phyloP scores from a whole-genome alignment of 2,888 invertebrate genomes.

The Drosophila neotestacea region DNA sequence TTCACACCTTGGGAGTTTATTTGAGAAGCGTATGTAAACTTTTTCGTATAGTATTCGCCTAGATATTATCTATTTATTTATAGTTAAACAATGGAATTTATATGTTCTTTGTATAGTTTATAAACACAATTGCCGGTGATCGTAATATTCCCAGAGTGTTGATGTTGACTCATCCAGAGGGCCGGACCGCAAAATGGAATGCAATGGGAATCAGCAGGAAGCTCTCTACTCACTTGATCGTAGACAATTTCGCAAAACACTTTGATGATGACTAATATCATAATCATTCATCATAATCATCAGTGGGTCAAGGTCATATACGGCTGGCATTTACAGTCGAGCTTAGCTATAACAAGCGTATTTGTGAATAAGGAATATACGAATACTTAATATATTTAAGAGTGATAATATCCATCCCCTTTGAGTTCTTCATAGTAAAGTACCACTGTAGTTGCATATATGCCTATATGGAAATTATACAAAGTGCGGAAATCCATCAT shows the following conservation, averaged over 20 bases:
- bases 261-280: constrained; percentile 17
- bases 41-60: constrained; percentile 3
- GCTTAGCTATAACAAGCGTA: background rate
- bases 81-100: constrained; percentile 20
- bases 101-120: constrained; percentile 8
- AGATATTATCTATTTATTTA: constrained; percentile 14
- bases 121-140: constrained; percentile 11
- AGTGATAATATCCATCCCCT: background rate
- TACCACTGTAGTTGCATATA: background rate
- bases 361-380: no score
- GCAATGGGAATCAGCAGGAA: constrained; percentile 4
- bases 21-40: background rate
- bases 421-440: background rate
- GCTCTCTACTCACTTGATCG: constrained; percentile 1
- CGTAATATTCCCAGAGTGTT: constrained; percentile 3
- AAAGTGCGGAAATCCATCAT: constrained; percentile 17
- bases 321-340: background rate
- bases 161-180: constrained; percentile 16
- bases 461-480: no score
- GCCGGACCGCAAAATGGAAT: constrained; percentile 4
- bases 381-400: no score
- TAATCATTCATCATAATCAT: background rate
- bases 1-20: constrained; percentile 4
- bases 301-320: constrained; percentile 21
- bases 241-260: constrained; percentile 1